A percentile compares a stretch with the other conserved stretches of the same genome.
Evolutionary conservation across 2,888 invertebrate genomes (phyloP).

Genomic region (Cheiracanthium punctorium): DNA sequence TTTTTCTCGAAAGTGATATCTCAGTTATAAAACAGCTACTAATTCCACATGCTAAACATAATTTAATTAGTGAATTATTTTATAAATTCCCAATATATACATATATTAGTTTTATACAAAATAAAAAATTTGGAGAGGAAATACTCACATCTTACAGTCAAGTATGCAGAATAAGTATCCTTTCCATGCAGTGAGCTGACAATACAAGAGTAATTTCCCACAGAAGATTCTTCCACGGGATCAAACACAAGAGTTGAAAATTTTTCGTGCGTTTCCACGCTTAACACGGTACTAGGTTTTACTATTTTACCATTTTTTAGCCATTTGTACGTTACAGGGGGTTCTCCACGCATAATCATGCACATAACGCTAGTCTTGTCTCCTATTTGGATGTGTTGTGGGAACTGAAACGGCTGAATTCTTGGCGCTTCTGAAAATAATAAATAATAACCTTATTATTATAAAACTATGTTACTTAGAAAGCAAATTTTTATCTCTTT

Average conservation of each 20-base stretch:
- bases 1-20: too few species aligned
- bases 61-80: too few species aligned
- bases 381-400: constrained; percentile 35
- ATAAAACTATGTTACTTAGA: too few species aligned
- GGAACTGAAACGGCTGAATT: constrained; percentile 58
- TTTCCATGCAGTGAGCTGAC: constrained; percentile 32
- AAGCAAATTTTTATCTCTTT: too few species aligned
- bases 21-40: too few species aligned
- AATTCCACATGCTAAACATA: too few species aligned
- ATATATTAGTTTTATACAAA: neutral
- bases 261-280: constrained; percentile 27
- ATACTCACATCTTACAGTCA: constrained; percentile 42
- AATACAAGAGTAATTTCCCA: constrained; percentile 54
- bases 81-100: too few species aligned
- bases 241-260: constrained; percentile 26
- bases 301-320: constrained; percentile 9
- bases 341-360: constrained; percentile 20
- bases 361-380: constrained; percentile 41
- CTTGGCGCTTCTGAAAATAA: constrained; percentile 43
- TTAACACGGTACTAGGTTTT: neutral
- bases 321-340: constrained; percentile 38
- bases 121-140: neutral
- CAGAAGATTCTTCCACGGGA: constrained; percentile 21
- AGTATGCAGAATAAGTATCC: constrained; percentile 35
- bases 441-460: too few species aligned